Evolutionary conservation across 2,888 invertebrate genomes (phyloP).

Genomic region (Oscheius sp.): DNA sequence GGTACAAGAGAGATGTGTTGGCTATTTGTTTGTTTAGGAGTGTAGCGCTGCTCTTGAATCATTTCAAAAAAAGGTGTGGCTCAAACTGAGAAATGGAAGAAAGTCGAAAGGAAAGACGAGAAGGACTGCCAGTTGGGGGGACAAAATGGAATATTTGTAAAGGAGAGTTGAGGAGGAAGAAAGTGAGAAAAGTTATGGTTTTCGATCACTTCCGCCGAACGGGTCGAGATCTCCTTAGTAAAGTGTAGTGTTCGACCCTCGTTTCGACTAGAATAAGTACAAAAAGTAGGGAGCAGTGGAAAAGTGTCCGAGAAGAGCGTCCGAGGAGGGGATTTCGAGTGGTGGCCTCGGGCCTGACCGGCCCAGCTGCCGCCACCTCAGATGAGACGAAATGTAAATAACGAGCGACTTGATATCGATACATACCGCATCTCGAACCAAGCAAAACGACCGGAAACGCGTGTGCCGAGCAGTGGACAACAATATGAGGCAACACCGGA

Average conservation of each 20-base stretch:
- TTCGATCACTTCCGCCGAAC: no score
- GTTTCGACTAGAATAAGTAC: background rate
- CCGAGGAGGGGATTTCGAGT: constrained; percentile 28
- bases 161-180: no score
- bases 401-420: constrained; percentile 23
- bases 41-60: no score
- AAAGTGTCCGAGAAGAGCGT: constrained; percentile 21
- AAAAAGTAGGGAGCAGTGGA: constrained; percentile 7
- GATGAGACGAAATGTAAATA: constrained; percentile 30
- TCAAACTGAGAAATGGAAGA: background rate
- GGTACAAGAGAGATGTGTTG: no score
- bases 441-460: constrained; percentile 19
- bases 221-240: no score
- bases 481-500: no score
- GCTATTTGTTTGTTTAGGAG: no score
- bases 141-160: no score
- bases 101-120: background rate
- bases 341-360: constrained; percentile 29
- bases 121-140: background rate
- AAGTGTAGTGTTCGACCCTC: no score
- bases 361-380: constrained; percentile 21
- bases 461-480: background rate
- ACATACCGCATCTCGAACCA: constrained; percentile 2
- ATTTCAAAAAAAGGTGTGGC: no score
- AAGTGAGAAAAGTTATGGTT: no score